Conservation (phyloP, 2,797 vertebrate species). For the Gallirallus australis region DNA sequence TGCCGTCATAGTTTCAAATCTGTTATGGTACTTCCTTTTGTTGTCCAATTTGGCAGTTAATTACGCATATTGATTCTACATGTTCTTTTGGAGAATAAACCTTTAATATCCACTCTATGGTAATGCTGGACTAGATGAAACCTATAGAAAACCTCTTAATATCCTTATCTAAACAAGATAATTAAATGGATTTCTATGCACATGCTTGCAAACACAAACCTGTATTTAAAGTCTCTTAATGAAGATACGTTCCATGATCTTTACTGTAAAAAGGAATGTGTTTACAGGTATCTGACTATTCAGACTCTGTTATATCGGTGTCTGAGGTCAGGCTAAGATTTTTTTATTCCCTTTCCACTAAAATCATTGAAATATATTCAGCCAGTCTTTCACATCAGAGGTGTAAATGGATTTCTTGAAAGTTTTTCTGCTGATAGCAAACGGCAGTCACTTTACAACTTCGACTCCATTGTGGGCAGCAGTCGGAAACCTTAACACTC, state of each 20-base stretch:
- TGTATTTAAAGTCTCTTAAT: constrained; percentile 5
- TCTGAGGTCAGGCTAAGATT: constrained; percentile 51
- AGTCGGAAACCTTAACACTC: constrained; percentile 59
- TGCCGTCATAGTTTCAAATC: constrained; percentile 15
- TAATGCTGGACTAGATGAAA: neutral
- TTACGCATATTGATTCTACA: neutral
- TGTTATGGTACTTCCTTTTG: constrained; percentile 14
- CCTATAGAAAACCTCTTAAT: neutral
- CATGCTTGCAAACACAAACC: neutral
- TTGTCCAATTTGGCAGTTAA: neutral
- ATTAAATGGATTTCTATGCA: neutral
- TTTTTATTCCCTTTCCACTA: constrained; percentile 48
- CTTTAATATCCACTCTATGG: neutral
- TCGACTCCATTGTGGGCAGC: constrained; percentile 70
- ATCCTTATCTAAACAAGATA: neutral
- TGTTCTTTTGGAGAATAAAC: neutral
- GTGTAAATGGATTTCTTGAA: constrained; percentile 83
- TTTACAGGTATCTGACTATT: constrained; percentile 41
- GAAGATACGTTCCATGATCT: constrained; percentile 21
- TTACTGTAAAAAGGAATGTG: constrained; percentile 12
- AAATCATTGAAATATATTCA: constrained; percentile 77
- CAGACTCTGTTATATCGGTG: constrained; percentile 39
- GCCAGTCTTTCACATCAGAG: constrained; percentile 77
- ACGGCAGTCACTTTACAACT: constrained; percentile 75
- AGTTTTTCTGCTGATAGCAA: constrained; percentile 73